Evolutionary conservation across 2,888 invertebrate genomes (phyloP).

Genomic region (Dolomedes plantarius): DNA sequence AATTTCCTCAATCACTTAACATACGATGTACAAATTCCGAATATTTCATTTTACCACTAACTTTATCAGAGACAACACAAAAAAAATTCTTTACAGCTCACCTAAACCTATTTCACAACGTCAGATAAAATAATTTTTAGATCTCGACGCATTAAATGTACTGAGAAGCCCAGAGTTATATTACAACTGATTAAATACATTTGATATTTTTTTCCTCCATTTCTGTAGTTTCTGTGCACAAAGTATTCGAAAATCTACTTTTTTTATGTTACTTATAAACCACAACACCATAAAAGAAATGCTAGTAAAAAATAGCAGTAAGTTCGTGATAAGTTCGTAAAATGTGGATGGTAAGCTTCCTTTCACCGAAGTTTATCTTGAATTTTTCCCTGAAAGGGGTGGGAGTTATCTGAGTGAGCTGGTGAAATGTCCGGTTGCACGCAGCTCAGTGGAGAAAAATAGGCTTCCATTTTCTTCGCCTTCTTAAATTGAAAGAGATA

Average conservation of each 20-base stretch:
- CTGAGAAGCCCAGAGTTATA: neutral
- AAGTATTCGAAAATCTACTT: neutral
- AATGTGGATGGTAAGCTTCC: constrained; percentile 10
- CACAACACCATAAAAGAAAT: constrained; percentile 6
- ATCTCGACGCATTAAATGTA: no score
- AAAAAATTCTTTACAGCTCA: no score
- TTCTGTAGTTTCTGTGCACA: neutral
- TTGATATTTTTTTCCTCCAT: neutral
- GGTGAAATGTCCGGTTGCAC: constrained; percentile 3
- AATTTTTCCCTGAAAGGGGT: neutral
- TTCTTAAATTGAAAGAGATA: constrained; percentile 10
- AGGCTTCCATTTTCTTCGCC: neutral
- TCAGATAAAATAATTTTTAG: no score
- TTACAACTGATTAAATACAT: neutral
- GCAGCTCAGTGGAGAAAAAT: constrained; percentile 1
- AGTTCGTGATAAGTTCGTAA: constrained; percentile 12
- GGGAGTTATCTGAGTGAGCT: neutral
- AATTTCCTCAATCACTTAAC: no score
- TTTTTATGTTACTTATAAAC: constrained; percentile 8
- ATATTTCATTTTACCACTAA: no score
- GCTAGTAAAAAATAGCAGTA: constrained; percentile 1
- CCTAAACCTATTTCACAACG: no score
- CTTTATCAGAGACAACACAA: no score
- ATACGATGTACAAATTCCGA: no score
- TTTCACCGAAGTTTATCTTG: neutral